Evolutionary conservation across 1,140 invertebrate genomes (phyloP).

Genomic region (Neodiprion fabricii): DNA sequence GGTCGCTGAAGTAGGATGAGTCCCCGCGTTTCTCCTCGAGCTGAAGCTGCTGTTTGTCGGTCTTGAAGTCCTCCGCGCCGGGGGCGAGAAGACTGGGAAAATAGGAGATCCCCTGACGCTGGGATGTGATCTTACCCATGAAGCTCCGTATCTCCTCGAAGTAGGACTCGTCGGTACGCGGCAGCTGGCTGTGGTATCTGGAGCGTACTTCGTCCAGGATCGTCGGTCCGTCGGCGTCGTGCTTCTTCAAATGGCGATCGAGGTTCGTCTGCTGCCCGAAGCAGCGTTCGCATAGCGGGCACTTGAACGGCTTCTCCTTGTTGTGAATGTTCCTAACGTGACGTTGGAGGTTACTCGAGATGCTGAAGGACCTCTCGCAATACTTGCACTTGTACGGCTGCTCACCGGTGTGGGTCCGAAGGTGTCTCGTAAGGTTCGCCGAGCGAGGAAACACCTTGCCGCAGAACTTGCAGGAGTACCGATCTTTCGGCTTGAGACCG

Average conservation of each 20-base stretch:
- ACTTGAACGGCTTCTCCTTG: conserved; percentile 91
- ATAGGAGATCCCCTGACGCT: conserved; percentile 54
- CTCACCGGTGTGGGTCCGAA: conserved; percentile 98
- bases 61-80: conserved; percentile 50
- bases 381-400: conserved; percentile 98
- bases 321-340: conserved; percentile 99
- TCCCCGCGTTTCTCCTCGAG: conserved; percentile 61
- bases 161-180: conserved; percentile 77
- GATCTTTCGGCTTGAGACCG: conserved; percentile 77
- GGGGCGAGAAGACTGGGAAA: conserved; percentile 51
- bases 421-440: conserved; percentile 95
- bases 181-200: conserved; percentile 54
- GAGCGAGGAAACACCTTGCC: conserved; percentile 98
- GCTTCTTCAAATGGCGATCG: conserved; percentile 96
- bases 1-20: conserved; percentile 65
- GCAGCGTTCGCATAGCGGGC: conserved; percentile 85
- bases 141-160: conserved; percentile 94
- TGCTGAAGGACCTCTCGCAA: conserved; percentile 98
- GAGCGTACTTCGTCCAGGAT: conserved; percentile 69
- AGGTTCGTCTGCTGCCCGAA: conserved; percentile 99
- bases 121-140: conserved; percentile 87
- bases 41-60: conserved; percentile 55
- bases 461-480: conserved; percentile 98
- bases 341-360: conserved; percentile 97
- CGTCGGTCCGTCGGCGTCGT: conserved; percentile 88